Base-by-base conservation (phyloP, 2,113 vertebrate species). In the Misgurnus anguillicaudatus region DNA sequence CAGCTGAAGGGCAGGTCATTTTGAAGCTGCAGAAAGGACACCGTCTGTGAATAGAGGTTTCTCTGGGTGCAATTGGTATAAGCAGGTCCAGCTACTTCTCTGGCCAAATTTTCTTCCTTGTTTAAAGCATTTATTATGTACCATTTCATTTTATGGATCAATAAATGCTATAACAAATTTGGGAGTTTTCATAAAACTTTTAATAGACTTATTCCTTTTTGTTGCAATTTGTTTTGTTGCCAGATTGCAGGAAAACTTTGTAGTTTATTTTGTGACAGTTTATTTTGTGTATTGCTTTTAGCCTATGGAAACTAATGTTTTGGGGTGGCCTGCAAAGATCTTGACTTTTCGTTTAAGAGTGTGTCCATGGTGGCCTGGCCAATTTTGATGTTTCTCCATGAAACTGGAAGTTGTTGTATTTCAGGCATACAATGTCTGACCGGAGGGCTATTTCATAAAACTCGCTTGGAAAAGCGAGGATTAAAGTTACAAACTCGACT, bases 41-140 rank as follows among this genome's bases (percentile, higher is more conserved):
- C 63, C 3, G 6, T 14, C 79, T 87, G n/a, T 82, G 77, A 77
- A 57, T 87, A 9, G 72, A 84, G 45, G 42, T 31, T 36, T 70
- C 16, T 1, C 2, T 16, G 0, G 74, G 83, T n/a, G 74, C 53
- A 51, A 48, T 2, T 1, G 13, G 69, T 47, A 77, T 86, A 31
- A 78, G 38, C 75, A 39, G 21, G 17, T 55, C 47, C 4, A 87
- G 86, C 78, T 80, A 60, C 77, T 81, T 88, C 81, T 78, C 79
- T 0, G 85, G 84, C 21, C 78, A 79, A 45, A 60, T 86, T 75
- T 13, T 83, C 38, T 66, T 85, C 73, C 79, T 51, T 45, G 48
- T 75, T 36, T 83, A 9, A 55, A 2, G 14, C 17, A 41, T 48
- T 55, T 4, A 55, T 53, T 10, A 72, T 58, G n/a, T 7, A 42